Evolutionary conservation across 2,888 invertebrate genomes (phyloP).

Genomic region (Patella pellucida): DNA sequence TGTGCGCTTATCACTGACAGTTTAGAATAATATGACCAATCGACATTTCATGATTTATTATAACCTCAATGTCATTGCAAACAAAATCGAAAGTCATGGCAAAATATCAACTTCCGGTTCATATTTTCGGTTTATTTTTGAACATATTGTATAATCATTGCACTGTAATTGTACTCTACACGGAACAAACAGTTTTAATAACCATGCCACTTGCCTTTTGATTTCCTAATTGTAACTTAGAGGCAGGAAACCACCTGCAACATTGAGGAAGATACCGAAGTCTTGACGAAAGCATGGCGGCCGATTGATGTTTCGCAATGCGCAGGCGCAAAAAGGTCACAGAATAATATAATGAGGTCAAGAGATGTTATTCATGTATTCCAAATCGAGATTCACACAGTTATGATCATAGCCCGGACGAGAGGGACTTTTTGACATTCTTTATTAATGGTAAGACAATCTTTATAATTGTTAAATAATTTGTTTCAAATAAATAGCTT

Average conservation of each 20-base stretch:
- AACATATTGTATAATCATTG: no score
- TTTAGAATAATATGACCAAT: no score
- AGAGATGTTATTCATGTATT: background rate
- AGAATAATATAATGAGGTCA: background rate
- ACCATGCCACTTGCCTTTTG: slow-evolving; percentile 39
- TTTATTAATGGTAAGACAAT: no score
- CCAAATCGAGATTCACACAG: no score
- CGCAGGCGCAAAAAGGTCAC: slow-evolving; percentile 35
- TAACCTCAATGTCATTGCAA: background rate
- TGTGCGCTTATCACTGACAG: no score
- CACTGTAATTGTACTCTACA: no score
- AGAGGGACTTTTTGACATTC: no score
- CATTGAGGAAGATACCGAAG: slow-evolving; percentile 50
- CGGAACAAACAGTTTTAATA: no score
- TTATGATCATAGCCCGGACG: no score
- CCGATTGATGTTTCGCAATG: slow-evolving; percentile 25
- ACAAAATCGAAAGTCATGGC: background rate
- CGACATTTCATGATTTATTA: no score
- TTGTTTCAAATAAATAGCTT: no score
- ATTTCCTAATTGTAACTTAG: slow-evolving; percentile 32
- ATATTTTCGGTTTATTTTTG: background rate
- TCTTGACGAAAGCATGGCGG: slow-evolving; percentile 44
- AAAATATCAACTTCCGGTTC: background rate
- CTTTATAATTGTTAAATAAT: no score
- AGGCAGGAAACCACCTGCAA: slow-evolving; percentile 47